Evolutionary conservation across 2,797 vertebrate genomes (phyloP), one percentile per base, ranked within the genome.

Genomic region (Notolabrus celidotus): DNA sequence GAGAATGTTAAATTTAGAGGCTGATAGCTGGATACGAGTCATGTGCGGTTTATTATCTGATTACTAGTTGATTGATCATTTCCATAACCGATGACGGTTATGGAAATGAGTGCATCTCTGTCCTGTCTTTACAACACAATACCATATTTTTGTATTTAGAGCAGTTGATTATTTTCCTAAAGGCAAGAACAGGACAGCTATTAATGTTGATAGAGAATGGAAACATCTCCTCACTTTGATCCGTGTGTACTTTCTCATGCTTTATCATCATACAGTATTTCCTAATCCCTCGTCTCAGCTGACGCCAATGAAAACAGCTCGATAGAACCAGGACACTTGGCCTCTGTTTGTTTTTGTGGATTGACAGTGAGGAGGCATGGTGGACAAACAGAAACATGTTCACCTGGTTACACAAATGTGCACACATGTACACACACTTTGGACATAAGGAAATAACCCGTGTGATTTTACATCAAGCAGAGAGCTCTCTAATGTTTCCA

Each of bases 401-500:
- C 14, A 46, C 42, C 27, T 47, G 29, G 55, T 42, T 56, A 71
- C 63, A 34, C 25, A 29, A 15, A 31, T 16, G 31, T 16, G 27
- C 34, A 60, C 20, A 55, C 19, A 17, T 19, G 2, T 10, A 47
- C 5, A 42, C 4, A 10, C 49, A 46, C 54, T 38, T 36, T 6
- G 42, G 49, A 33, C 52, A 25, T 67, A 49, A 61, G 7, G 58
- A 71, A 63, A 50, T 41, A 74, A 70, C 71, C 34, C 6, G 16
- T 2, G 34, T 49, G 53, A 58, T 54, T 57, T 17, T 36, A 17
- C 54, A 61, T 82, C 22, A 63, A 83, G 58, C 60, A 67, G 61
- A 63, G 69, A 50, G 42, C 27, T 19, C 56, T 53, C 50, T 39
- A 80, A 75, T 79, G 71, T 86, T 84, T 83, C 82, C 81, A 82